A percentile compares a stretch with the other conserved stretches of the same genome.
Conservation (phyloP, 2,113 vertebrate species). For the Oncorhynchus mykiss region DNA sequence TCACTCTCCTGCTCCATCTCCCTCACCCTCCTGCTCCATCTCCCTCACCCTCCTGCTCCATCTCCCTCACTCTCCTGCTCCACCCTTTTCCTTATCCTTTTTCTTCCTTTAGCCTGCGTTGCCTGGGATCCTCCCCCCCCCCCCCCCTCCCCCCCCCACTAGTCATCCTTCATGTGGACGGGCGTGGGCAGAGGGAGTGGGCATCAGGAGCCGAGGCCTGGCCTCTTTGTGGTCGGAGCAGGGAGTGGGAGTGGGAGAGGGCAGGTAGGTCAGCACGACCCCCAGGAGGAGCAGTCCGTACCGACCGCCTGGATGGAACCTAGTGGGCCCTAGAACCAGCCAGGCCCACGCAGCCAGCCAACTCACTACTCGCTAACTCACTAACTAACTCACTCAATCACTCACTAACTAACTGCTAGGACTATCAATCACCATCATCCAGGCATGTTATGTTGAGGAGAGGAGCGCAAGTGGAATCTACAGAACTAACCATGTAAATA, state of each 20-base stretch:
- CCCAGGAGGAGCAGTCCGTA: conserved; percentile 45
- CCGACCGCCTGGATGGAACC: conserved; percentile 51
- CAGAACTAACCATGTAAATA: too few relatives aligned
- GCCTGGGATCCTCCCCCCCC: conserved; percentile 29
- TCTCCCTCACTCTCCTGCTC: too few relatives aligned
- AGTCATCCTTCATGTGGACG: conserved; percentile 71
- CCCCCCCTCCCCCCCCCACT: not conserved
- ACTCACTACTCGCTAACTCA: conserved; percentile 14
- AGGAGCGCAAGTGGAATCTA: too few relatives aligned
- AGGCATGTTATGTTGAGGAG: too few relatives aligned
- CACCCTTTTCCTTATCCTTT: conserved; percentile 2
- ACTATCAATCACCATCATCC: too few relatives aligned
- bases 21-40: not conserved
- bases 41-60: too few relatives aligned
- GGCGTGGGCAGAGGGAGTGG: conserved; percentile 70
- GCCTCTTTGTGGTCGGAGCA: conserved; percentile 67
- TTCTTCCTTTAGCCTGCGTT: conserved; percentile 44
- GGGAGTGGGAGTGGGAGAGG: conserved; percentile 77
- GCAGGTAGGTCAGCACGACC: conserved; percentile 67
- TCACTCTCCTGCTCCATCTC: too few relatives aligned
- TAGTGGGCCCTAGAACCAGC: conserved; percentile 37
- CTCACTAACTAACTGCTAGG: conserved; percentile 21
- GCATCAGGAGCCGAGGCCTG: conserved; percentile 61
- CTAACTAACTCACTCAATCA: too few relatives aligned
- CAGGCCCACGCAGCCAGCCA: not conserved